These are phyloP conservation scores for Malurus melanocephalus DNA, from an alignment of 2,113 vertebrate species.

Conservation along the genomic window DNA sequence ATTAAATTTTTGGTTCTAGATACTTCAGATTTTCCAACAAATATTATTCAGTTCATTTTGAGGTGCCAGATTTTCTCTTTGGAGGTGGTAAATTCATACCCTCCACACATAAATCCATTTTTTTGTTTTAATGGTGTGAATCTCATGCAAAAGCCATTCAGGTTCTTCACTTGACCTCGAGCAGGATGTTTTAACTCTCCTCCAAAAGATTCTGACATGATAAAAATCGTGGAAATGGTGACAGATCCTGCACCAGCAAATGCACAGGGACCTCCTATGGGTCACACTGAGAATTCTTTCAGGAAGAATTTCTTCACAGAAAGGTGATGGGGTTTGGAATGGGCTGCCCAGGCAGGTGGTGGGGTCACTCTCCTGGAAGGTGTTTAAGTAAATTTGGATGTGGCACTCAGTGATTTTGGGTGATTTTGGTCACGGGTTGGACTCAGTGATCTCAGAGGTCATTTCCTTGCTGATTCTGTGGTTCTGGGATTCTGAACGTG, in stretches of 20 bases:
- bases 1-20: background rate
- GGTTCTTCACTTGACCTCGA: background rate
- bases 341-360: background rate
- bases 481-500: background rate
- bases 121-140: background rate
- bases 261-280: rapidly evolving
- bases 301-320: no score
- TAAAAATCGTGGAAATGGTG: background rate
- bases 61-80: background rate
- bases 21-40: background rate
- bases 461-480: no score
- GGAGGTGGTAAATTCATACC: background rate
- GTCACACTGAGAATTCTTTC: background rate
- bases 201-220: background rate
- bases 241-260: background rate
- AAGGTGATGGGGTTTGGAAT: background rate
- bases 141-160: background rate
- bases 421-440: background rate
- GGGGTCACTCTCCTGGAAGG: background rate
- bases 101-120: background rate
- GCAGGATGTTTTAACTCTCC: background rate
- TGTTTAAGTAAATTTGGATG: background rate
- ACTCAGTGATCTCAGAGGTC: no score
- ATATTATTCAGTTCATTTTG: background rate
- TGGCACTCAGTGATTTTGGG: background rate